phyloP scores from a whole-genome alignment of 2,888 invertebrate genomes.

The Isotomurus palustris region DNA sequence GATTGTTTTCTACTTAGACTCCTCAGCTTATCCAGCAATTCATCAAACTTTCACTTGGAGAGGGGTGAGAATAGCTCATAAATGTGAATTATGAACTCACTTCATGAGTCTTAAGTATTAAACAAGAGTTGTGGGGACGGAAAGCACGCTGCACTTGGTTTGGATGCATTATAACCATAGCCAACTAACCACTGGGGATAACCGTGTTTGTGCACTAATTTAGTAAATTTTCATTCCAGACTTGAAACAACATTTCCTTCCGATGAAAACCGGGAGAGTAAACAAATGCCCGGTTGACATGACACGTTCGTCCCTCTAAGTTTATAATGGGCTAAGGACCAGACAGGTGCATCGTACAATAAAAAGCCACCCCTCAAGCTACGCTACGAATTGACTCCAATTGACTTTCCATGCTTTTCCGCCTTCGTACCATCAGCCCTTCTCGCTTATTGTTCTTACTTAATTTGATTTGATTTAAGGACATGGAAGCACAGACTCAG shows the following conservation, averaged over 20 bases:
- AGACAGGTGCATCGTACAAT: neutral
- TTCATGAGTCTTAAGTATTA: too few relatives aligned
- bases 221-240: neutral
- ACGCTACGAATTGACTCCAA: neutral
- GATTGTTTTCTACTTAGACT: too few relatives aligned
- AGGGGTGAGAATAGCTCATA: too few relatives aligned
- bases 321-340: neutral
- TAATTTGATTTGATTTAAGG: neutral
- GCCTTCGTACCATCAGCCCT: neutral
- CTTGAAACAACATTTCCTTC: neutral
- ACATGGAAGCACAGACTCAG: neutral
- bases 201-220: neutral
- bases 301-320: neutral
- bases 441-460: neutral
- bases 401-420: too few relatives aligned
- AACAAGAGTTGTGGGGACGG: too few relatives aligned
- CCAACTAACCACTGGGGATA: neutral
- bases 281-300: conserved; percentile 3
- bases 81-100: too few relatives aligned
- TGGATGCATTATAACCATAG: too few relatives aligned
- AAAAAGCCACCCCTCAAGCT: neutral
- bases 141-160: too few relatives aligned
- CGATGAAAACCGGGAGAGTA: neutral
- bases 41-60: too few relatives aligned
- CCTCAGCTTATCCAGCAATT: neutral